Percentiles rank a stretch among this genome's conserved stretches.
Conservation (phyloP, 2,888 invertebrate genomes). For the Nephrotoma appendiculata region DNA sequence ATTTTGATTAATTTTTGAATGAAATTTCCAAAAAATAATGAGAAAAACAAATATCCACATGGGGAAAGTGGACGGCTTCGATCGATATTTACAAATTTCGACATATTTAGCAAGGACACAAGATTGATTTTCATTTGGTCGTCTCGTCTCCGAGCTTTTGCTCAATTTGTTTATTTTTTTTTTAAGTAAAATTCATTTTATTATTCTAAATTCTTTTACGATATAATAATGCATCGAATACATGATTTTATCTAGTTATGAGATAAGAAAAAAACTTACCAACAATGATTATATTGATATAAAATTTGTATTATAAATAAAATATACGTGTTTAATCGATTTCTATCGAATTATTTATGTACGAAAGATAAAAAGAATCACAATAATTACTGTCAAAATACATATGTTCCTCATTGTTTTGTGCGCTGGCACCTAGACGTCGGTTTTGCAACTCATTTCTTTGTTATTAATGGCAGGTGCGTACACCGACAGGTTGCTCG, state of each 20-base stretch:
- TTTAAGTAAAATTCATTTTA: neutral
- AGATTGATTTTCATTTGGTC: neutral
- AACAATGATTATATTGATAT: neutral
- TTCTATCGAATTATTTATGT: neutral
- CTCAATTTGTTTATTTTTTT: neutral
- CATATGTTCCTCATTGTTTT: neutral
- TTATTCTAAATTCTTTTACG: neutral
- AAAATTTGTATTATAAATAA: neutral
- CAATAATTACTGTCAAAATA: neutral
- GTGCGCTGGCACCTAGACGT: neutral
- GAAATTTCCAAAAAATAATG: neutral
- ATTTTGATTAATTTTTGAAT: neutral
- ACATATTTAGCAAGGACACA: neutral
- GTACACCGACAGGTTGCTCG: neutral
- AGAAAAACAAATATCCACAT: neutral
- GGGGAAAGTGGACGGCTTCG: neutral
- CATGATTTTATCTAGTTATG: neutral
- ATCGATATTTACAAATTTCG: neutral
- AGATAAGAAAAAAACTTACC: neutral
- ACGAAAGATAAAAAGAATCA: neutral
- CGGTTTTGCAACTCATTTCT: neutral
- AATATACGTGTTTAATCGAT: neutral
- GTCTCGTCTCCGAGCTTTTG: neutral
- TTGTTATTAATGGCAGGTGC: neutral
- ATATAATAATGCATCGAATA: neutral